These are phyloP conservation scores for Polypterus bichir DNA, from an alignment of 2,113 vertebrate species.

Conservation along the genomic window DNA sequence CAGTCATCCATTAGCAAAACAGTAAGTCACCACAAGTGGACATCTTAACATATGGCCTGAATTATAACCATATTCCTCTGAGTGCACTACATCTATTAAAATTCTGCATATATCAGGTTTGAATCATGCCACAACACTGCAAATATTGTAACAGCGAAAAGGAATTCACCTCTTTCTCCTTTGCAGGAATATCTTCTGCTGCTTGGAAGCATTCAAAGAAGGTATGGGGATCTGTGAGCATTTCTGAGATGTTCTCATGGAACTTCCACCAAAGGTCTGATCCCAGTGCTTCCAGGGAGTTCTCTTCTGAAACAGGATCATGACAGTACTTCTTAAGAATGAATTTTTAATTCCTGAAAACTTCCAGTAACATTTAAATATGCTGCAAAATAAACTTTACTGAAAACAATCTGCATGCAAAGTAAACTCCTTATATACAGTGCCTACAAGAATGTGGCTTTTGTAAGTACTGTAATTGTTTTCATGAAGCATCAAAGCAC, in stretches of 20 bases:
- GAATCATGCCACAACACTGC: too few relatives aligned
- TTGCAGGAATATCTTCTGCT: constrained; percentile 29
- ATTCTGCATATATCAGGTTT: too few relatives aligned
- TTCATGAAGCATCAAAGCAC: too few relatives aligned
- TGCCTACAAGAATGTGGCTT: too few relatives aligned
- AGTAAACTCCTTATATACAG: too few relatives aligned
- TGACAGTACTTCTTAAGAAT: constrained; percentile 24
- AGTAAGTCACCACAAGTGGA: too few relatives aligned
- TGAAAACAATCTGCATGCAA: neutral
- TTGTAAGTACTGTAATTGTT: too few relatives aligned
- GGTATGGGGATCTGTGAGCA: constrained; percentile 31
- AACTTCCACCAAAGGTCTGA: constrained; percentile 37
- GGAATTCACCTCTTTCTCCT: constrained; percentile 40
- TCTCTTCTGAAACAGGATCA: constrained; percentile 25
- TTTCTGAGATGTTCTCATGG: constrained; percentile 32
- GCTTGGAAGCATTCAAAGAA: constrained; percentile 34
- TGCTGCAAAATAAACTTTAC: neutral
- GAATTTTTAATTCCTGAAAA: constrained; percentile 21
- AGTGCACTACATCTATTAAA: too few relatives aligned
- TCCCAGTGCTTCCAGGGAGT: constrained; percentile 32
- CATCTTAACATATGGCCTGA: too few relatives aligned
- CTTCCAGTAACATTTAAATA: constrained; percentile 9
- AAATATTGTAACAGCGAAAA: too few relatives aligned
- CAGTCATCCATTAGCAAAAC: too few relatives aligned
- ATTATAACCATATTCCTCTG: too few relatives aligned